These are phyloP conservation scores for Rousettus leschenaultii DNA, from an alignment of 2,113 vertebrate species.

Conservation along the genomic window DNA sequence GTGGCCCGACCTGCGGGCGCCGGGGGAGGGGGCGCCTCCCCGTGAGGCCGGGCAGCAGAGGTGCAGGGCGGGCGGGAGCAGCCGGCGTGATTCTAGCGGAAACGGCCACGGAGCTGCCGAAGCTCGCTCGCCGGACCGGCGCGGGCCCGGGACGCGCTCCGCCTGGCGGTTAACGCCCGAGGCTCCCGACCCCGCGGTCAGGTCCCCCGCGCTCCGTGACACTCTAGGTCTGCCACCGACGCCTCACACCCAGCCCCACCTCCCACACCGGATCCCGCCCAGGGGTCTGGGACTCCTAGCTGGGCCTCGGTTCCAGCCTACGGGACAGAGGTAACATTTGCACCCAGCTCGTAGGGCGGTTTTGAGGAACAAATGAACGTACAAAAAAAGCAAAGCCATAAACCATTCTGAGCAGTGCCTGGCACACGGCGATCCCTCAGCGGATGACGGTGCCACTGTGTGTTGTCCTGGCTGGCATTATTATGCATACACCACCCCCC, in stretches of 20 bases:
- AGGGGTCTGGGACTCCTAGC: not conserved
- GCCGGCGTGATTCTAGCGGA: not conserved
- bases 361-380: not conserved
- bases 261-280: accelerated
- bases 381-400: accelerated
- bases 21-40: accelerated
- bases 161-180: accelerated
- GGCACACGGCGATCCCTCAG: not conserved
- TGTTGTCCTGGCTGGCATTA: accelerated
- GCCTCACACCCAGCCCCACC: too few relatives aligned
- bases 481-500: accelerated
- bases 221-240: not conserved
- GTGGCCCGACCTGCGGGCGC: not conserved
- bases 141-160: not conserved
- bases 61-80: accelerated
- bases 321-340: accelerated
- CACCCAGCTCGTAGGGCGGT: not conserved
- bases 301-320: not conserved
- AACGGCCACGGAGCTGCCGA: not conserved
- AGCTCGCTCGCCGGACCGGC: accelerated
- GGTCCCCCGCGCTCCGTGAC: not conserved
- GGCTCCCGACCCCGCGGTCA: accelerated
- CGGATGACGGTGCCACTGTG: accelerated
- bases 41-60: not conserved
- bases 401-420: accelerated